Evolutionary conservation across 2,113 vertebrate species (phyloP).

Genomic region (Burhinus bistriatus): DNA sequence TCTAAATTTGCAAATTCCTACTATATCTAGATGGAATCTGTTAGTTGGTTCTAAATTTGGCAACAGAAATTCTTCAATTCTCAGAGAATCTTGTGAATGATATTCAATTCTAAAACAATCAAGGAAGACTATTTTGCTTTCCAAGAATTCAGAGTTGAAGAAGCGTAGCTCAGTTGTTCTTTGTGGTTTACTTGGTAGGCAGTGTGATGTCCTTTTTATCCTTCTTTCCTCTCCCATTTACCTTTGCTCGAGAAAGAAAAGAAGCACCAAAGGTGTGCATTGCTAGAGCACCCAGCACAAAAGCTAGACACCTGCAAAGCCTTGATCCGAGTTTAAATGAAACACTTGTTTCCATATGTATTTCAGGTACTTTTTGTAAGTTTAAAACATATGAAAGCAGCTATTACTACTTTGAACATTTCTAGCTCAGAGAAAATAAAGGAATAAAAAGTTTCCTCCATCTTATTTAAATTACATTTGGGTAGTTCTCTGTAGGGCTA

Average conservation of each 20-base stretch:
- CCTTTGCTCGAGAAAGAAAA: background rate
- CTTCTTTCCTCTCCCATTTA: background rate
- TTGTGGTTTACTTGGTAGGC: background rate
- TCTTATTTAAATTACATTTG: constrained; percentile 18
- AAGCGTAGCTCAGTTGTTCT: background rate
- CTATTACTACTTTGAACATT: constrained; percentile 12
- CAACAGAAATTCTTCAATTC: background rate
- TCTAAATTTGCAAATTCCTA: background rate
- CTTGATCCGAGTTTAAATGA: constrained; percentile 16
- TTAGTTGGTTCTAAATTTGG: background rate
- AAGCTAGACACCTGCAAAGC: constrained; percentile 13
- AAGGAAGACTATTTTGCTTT: background rate
- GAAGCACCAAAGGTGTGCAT: background rate
- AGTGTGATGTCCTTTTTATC: background rate
- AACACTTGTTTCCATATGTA: constrained; percentile 27
- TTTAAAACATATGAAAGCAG: constrained; percentile 30
- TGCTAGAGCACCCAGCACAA: background rate
- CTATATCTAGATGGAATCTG: background rate
- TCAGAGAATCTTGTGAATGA: background rate
- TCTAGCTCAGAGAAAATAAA: background rate
- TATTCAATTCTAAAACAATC: background rate
- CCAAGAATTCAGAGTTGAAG: background rate
- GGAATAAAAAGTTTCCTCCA: constrained; percentile 26
- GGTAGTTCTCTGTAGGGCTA: constrained; percentile 42
- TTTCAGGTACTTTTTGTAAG: background rate